Percentiles rank a stretch among this genome's conserved stretches.
These are phyloP conservation scores for Dendropsophus ebraccatus DNA, from an alignment of 2,113 vertebrate genomes.

Conservation along the genomic window DNA sequence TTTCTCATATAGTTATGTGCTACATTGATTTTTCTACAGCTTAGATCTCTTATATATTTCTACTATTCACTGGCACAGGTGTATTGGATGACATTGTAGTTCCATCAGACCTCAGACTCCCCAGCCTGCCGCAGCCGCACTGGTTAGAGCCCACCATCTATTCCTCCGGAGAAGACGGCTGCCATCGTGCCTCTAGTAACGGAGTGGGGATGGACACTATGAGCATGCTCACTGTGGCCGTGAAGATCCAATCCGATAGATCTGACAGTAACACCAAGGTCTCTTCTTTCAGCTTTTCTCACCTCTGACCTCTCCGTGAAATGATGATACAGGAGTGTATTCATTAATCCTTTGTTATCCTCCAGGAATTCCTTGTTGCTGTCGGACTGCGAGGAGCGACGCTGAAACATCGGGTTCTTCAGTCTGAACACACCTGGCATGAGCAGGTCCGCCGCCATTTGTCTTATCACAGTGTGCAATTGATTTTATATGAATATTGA, in stretches of 20 bases:
- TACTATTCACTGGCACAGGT: constrained; percentile 69
- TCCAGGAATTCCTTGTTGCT: constrained; percentile 91
- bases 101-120: constrained; percentile 80
- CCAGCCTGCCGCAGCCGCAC: constrained; percentile 84
- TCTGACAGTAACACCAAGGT: constrained; percentile 90
- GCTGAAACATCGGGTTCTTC: constrained; percentile 88
- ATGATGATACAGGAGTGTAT: background rate
- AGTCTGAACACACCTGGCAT: constrained; percentile 88
- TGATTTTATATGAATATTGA: too few relatives aligned
- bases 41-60: too few relatives aligned
- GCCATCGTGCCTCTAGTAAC: constrained; percentile 76
- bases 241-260: constrained; percentile 90
- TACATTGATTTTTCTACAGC: too few relatives aligned
- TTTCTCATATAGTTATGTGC: too few relatives aligned
- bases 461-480: background rate
- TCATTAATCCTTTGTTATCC: background rate
- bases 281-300: constrained; percentile 59
- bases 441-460: constrained; percentile 81
- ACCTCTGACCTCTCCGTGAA: background rate
- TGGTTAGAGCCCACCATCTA: constrained; percentile 95
- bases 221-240: constrained; percentile 92
- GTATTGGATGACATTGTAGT: constrained; percentile 79
- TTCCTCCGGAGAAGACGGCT: constrained; percentile 83
- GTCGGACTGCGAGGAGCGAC: constrained; percentile 91
- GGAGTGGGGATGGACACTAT: constrained; percentile 82